A percentile compares a stretch with the other conserved stretches of the same genome.
Evolutionary conservation across 2,888 invertebrate species (phyloP).

Genomic region (Apotomis betuletana): DNA sequence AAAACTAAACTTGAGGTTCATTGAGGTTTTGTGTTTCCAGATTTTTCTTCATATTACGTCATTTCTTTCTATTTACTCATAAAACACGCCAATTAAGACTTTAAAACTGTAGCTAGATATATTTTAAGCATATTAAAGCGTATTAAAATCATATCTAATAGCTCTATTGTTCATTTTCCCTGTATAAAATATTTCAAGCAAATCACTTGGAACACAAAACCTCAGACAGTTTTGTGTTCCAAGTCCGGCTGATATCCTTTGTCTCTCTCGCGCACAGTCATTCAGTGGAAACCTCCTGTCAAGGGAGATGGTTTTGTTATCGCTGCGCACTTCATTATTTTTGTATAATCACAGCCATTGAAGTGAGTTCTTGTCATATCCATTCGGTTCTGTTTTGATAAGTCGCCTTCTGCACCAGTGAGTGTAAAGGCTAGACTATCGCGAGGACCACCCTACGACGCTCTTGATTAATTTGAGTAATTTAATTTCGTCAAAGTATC

Average conservation of each 20-base stretch:
- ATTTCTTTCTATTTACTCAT: constrained; percentile 43
- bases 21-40: constrained; percentile 79
- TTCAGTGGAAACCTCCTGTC: constrained; percentile 66
- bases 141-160: neutral
- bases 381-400: constrained; percentile 66
- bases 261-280: constrained; percentile 63
- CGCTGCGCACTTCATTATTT: constrained; percentile 78
- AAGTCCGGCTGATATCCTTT: constrained; percentile 53
- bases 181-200: constrained; percentile 58
- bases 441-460: constrained; percentile 55
- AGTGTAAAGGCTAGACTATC: constrained; percentile 85
- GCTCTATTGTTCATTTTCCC: constrained; percentile 2
- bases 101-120: neutral
- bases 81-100: constrained; percentile 22
- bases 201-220: constrained; percentile 75
- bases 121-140: constrained; percentile 2
- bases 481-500: constrained; percentile 72
- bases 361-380: constrained; percentile 62
- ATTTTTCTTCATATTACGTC: constrained; percentile 56
- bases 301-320: constrained; percentile 72
- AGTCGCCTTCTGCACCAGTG: constrained; percentile 91
- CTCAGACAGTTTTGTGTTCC: constrained; percentile 62
- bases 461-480: constrained; percentile 45
- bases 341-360: constrained; percentile 65
- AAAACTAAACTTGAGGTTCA: constrained; percentile 70